These are phyloP conservation scores for Ectropis crepuscularia DNA, from an alignment of 2,888 invertebrate genomes.

Conservation along the genomic window DNA sequence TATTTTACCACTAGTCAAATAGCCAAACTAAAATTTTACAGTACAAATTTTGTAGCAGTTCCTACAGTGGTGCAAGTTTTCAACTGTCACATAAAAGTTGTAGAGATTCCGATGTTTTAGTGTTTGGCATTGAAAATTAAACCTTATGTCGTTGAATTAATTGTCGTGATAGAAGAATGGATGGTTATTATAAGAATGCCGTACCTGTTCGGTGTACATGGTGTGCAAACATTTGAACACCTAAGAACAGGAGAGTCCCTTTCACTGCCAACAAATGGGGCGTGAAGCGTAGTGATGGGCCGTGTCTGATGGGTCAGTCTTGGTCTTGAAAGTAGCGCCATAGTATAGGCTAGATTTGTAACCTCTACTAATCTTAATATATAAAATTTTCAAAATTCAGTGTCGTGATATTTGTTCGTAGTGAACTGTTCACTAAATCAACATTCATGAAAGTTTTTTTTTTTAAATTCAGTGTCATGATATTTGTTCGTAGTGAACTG, in stretches of 20 bases:
- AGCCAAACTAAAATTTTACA: not conserved
- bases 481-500: too few relatives aligned
- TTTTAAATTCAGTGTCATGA: too few relatives aligned
- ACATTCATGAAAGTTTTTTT: too few relatives aligned
- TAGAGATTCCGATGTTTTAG: not conserved
- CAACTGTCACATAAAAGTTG: not conserved
- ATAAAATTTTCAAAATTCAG: too few relatives aligned
- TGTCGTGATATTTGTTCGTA: too few relatives aligned
- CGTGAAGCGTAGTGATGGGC: constrained; percentile 45
- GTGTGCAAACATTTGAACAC: constrained; percentile 72
- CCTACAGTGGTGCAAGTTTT: not conserved
- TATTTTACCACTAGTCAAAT: not conserved
- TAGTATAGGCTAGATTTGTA: not conserved
- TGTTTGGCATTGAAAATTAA: constrained; percentile 43
- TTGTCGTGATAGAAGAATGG: constrained; percentile 6
- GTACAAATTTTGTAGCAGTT: not conserved
- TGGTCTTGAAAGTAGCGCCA: not conserved
- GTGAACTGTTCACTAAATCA: too few relatives aligned
- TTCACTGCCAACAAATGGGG: constrained; percentile 44
- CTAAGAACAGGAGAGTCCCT: constrained; percentile 48
- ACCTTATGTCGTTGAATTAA: constrained; percentile 13
- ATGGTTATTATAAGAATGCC: constrained; percentile 37
- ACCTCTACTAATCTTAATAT: too few relatives aligned
- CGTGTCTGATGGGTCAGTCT: constrained; percentile 27
- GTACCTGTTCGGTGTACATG: constrained; percentile 79